Conservation (phyloP, 1,140 invertebrate species). For the Drosophila cardini region DNA sequence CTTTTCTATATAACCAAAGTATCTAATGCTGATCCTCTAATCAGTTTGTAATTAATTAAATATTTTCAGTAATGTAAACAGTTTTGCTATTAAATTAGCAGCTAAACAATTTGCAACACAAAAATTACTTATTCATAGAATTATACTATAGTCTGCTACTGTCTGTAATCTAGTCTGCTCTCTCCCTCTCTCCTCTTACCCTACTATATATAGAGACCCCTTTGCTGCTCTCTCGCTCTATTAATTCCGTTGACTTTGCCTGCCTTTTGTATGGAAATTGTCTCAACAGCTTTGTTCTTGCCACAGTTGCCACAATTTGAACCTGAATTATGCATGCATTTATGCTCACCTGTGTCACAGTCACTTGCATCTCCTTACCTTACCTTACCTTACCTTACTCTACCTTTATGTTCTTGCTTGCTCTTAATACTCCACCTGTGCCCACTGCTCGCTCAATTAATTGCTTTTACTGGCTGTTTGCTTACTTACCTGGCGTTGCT, state of each 20-base stretch:
- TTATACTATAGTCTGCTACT: too few species aligned
- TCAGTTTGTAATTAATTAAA: not conserved
- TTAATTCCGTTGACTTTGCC: conserved; percentile 27
- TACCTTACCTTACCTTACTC: too few species aligned
- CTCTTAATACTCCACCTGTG: not conserved
- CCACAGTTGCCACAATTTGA: conserved; percentile 44
- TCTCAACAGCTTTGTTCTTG: conserved; percentile 33
- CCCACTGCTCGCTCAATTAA: conserved; percentile 53
- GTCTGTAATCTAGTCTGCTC: not conserved
- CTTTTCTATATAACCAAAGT: too few species aligned
- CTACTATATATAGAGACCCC: not conserved
- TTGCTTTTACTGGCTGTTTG: conserved; percentile 64
- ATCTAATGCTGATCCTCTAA: too few species aligned
- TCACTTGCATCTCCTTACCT: conserved; percentile 12
- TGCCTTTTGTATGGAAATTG: conserved; percentile 35
- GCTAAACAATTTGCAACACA: too few species aligned
- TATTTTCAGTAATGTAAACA: too few species aligned
- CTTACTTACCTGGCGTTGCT: conserved; percentile 2
- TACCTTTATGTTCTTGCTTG: conserved; percentile 30
- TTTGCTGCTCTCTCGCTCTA: conserved; percentile 26
- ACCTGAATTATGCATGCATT: conserved; percentile 69
- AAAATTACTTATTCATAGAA: too few species aligned
- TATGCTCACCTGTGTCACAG: conserved; percentile 66
- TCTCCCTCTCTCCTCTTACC: not conserved
- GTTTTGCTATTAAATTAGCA: too few species aligned